phyloP scores from a whole-genome alignment of 1,140 invertebrate genomes.

The Brachionus angularis region DNA sequence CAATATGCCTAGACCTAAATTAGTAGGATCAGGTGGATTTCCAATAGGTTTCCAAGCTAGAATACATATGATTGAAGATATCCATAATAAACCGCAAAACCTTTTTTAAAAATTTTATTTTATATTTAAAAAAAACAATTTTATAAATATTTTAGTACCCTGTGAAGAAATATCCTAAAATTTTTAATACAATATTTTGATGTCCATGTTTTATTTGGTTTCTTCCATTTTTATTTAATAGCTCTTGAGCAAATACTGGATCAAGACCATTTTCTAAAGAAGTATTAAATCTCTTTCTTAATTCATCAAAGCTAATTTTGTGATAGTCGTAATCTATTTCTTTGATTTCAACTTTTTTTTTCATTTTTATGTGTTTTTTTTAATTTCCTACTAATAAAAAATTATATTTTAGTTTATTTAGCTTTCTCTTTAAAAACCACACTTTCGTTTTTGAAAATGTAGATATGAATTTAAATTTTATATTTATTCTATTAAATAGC shows the following conservation, averaged over 20 bases:
- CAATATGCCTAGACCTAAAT: neutral
- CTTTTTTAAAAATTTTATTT: no score
- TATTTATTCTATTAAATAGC: no score
- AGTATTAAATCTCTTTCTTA: slow-evolving; percentile 2
- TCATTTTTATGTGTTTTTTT: slow-evolving; percentile 1
- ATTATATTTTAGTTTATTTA: no score
- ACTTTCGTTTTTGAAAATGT: no score
- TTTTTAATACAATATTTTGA: neutral
- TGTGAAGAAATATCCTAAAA: slow-evolving; percentile 11
- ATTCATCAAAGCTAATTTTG: slow-evolving; percentile 1
- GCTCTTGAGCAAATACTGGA: neutral
- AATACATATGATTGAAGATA: neutral
- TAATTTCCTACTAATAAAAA: no score
- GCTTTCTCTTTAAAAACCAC: no score
- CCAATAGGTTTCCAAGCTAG: neutral
- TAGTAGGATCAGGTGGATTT: neutral
- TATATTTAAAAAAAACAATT: no score
- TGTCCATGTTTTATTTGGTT: slow-evolving; percentile 9
- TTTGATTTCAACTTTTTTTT: slow-evolving; percentile 3
- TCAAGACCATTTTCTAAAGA: slow-evolving; percentile 18
- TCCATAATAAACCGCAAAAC: neutral
- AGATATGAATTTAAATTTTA: no score
- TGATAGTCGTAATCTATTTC: slow-evolving; percentile 1
- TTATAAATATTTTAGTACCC: neutral
- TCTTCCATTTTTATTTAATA: slow-evolving; percentile 3